Evolutionary conservation across 2,113 vertebrate species (phyloP), one percentile per base, ranked within the genome.

Genomic region (Panurus biarmicus): DNA sequence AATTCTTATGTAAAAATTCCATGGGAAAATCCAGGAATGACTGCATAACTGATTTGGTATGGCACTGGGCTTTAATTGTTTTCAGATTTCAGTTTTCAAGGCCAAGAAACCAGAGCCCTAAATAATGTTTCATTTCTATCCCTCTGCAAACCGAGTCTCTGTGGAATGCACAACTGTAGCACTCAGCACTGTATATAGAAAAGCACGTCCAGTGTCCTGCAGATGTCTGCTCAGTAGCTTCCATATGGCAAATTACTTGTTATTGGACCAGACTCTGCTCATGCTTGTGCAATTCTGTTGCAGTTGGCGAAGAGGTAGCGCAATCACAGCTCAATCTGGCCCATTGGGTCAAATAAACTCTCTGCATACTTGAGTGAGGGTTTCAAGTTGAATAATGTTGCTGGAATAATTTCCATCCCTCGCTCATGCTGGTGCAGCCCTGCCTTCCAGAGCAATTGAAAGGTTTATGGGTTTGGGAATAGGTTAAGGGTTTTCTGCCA

Each of bases 21-120:
- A 96, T 97, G 96, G 97, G 97, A 97, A 97, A 97, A 96, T 97
- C 96, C 96, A 97, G 94, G 89, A 96, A 95, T 93, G 95, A 93
- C 96, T 96, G 95, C 94, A 95, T 97, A 97, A 97, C 96, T 93
- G 94, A 97, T 97, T 97, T 96, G 95, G 95, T 96, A 97, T 95
- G 97, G 96, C 96, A 96, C 85, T 95, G 87, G 94, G 95, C 89
- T 95, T 89, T 97, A 97, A 97, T 97, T 97, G 96, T 96, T 97
- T 97, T 97, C 97, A 97, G 95, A 95, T 95, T 97, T 96, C 73
- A 47, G 85, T 93, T 96, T 93, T 64, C 73, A 75, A 92, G 86
- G 96, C 95, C 97, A 96, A 97, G 96, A 97, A 97, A 92, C 88
- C 94, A 91, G 96, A 96, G 60, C 90, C 89, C 93, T 90, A 95